Evolutionary conservation across 2,797 vertebrate species (phyloP).

Genomic region (Paramormyrops hopkinsi): DNA sequence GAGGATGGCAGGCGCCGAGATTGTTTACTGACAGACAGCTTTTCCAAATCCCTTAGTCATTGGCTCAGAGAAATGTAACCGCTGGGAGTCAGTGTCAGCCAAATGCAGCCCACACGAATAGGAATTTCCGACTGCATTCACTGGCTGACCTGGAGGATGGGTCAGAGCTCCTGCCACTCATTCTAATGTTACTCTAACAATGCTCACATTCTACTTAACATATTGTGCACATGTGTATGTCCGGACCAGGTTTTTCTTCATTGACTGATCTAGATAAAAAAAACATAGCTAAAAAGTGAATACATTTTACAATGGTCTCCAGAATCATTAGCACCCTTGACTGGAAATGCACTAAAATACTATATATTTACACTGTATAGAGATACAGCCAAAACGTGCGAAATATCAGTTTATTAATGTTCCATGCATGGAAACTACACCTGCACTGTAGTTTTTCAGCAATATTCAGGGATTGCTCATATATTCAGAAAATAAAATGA

Average conservation of each 20-base stretch:
- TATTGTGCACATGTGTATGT: background rate
- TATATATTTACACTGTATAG: background rate
- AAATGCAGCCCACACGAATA: background rate
- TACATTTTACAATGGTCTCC: background rate
- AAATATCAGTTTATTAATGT: background rate
- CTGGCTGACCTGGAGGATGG: background rate
- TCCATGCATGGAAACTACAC: background rate
- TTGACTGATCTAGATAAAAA: background rate
- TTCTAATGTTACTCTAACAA: background rate
- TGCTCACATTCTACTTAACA: background rate
- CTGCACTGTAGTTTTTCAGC: background rate
- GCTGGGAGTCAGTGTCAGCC: background rate
- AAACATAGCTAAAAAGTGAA: background rate
- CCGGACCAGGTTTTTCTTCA: background rate
- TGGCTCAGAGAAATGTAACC: background rate
- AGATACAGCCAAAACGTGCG: background rate
- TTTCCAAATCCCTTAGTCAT: background rate
- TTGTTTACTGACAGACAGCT: background rate
- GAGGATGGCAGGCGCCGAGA: background rate
- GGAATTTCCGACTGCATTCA: background rate
- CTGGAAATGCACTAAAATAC: background rate
- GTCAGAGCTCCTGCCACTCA: background rate
- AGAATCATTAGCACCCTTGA: background rate
- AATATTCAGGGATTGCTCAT: background rate
- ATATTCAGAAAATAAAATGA: background rate